Conservation (phyloP, 2,888 invertebrate species). For the Abrostola triplasia region DNA sequence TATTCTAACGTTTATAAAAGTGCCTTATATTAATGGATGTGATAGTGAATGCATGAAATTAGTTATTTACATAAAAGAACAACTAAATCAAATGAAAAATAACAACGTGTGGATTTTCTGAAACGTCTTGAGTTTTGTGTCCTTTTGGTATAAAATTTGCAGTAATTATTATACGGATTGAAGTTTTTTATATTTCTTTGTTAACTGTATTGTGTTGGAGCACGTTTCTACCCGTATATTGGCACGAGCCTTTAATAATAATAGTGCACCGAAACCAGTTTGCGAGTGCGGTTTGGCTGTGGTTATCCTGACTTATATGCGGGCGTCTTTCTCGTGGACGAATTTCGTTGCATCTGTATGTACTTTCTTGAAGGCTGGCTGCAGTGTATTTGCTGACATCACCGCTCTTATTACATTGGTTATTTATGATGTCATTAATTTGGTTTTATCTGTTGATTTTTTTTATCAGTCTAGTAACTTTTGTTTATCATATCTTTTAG, state of each 20-base stretch:
- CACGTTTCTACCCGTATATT: slow-evolving; percentile 82
- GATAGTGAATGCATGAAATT: slow-evolving; percentile 84
- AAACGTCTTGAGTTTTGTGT: slow-evolving; percentile 78
- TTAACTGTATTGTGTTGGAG: slow-evolving; percentile 75
- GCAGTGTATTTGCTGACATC: slow-evolving; percentile 49
- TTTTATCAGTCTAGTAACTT: slow-evolving; percentile 53
- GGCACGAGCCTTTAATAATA: slow-evolving; percentile 88
- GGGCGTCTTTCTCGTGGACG: slow-evolving; percentile 79
- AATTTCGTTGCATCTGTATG: slow-evolving; percentile 71
- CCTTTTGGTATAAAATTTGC: slow-evolving; percentile 84
- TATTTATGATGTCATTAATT: slow-evolving; percentile 45
- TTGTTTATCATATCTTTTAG: slow-evolving; percentile 55
- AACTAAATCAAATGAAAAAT: slow-evolving; percentile 72
- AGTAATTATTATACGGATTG: slow-evolving; percentile 70
- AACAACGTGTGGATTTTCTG: slow-evolving; percentile 75
- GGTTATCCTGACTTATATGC: slow-evolving; percentile 85
- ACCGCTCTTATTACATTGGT: slow-evolving; percentile 45
- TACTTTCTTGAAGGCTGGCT: slow-evolving; percentile 58
- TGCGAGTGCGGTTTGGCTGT: slow-evolving; percentile 83
- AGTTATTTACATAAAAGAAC: slow-evolving; percentile 57
- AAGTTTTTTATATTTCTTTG: slow-evolving; percentile 73
- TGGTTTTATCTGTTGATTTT: slow-evolving; percentile 39
- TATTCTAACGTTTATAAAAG: slow-evolving; percentile 74
- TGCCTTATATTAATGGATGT: slow-evolving; percentile 86
- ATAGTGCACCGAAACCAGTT: slow-evolving; percentile 87